Conservation (phyloP, 2,888 invertebrate species). For the Oithona nana region DNA sequence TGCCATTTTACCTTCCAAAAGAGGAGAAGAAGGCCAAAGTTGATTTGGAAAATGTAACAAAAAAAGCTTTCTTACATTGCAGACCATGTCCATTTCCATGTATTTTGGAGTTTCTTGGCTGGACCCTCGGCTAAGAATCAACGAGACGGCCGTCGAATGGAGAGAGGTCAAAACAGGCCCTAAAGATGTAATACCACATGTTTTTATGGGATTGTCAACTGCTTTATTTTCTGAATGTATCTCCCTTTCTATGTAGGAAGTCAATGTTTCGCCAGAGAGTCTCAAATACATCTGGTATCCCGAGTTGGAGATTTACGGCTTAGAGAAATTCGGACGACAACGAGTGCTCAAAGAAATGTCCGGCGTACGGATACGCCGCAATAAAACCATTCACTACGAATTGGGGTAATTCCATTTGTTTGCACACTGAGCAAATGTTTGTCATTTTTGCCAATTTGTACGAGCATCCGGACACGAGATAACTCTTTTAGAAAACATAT, state of each 20-base stretch:
- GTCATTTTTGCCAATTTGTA: not conserved
- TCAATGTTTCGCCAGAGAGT: constrained; percentile 15
- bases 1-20: too few species aligned
- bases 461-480: too few species aligned
- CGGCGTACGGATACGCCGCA: constrained; percentile 10
- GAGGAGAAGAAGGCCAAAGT: too few species aligned
- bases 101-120: constrained; percentile 18
- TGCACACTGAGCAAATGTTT: not conserved
- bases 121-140: constrained; percentile 15
- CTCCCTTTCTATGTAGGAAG: constrained; percentile 11
- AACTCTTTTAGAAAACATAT: too few species aligned
- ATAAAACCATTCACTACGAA: constrained; percentile 17
- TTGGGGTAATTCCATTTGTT: constrained; percentile 6
- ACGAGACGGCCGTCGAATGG: constrained; percentile 14
- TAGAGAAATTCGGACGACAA: constrained; percentile 14
- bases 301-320: constrained; percentile 15
- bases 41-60: not conserved
- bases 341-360: constrained; percentile 17
- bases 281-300: constrained; percentile 17
- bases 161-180: constrained; percentile 15
- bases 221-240: not conserved
- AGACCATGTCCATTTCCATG: constrained; percentile 18
- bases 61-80: not conserved
- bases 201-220: not conserved
- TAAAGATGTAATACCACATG: constrained; percentile 16